Evolutionary conservation across 2,797 vertebrate genomes (phyloP), one percentile per base, ranked within the genome.

Genomic region (Microchirus variegatus): DNA sequence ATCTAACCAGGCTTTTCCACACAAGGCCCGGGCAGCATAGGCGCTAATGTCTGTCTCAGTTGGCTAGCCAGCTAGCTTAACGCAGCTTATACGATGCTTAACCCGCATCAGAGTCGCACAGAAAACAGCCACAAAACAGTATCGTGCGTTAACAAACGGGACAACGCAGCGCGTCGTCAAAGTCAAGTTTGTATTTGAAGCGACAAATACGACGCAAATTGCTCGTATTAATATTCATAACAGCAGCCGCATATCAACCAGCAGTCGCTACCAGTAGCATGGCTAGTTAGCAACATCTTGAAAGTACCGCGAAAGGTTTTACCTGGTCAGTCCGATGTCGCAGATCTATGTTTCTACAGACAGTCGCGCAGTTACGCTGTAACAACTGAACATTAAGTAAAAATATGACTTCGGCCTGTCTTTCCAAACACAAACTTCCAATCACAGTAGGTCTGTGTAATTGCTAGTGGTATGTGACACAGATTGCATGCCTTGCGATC

Each of bases 271-370:
- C 36, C 38, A 70, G 46, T 84, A 88, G 89, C 85, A 63, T 10
- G 14, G 63, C 50, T 67, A 80, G 73, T 63, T 91, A 92, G 83
- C 84, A 86, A 81, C 52, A 78, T 63, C 77, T 81, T 84, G 76
- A 89, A 91, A 91, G 89, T 89, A 73, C 82, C 90, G 89, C 90
- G 86, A 87, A 90, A 84, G 77, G 58, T 58, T 81, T 92, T 92
- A 93, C 93, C 91, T 93, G 87, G 31, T 91, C 70, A 17, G 68
- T 85, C 81, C 73, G 85, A 54, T 71, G 81, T 56, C 64, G 80
- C 83, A 73, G 83, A 77, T 80, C 76, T 82, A 74, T 70, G 59
- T 70, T 81, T 75, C 54, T 78, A 68, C 70, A 56, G 63, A 81
- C 60, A 50, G 55, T 31, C 22, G 45, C 56, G 67, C 22, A 63